These are phyloP conservation scores for Oasisia sp. DNA, from an alignment of 2,888 invertebrate genomes.

Conservation along the genomic window DNA sequence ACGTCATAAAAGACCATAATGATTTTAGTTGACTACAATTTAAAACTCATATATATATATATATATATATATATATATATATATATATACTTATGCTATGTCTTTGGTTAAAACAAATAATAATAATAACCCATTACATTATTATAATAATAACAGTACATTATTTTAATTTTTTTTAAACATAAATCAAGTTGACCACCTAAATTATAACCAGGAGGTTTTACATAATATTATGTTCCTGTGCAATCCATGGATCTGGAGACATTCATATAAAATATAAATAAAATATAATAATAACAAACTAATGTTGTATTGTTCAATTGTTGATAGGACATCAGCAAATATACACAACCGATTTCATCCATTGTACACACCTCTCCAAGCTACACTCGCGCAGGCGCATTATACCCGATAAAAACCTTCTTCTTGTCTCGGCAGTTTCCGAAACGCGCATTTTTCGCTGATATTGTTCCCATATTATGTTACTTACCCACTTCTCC, in stretches of 20 bases:
- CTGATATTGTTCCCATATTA: slow-evolving; percentile 14
- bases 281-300: background rate
- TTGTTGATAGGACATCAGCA: background rate
- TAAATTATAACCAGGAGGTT: too few relatives aligned
- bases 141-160: too few relatives aligned
- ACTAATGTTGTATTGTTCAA: background rate
- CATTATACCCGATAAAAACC: background rate
- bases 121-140: too few relatives aligned
- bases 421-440: background rate
- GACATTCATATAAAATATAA: background rate
- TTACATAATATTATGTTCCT: too few relatives aligned
- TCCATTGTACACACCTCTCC: background rate
- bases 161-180: too few relatives aligned
- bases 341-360: background rate
- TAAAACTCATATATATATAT: too few relatives aligned
- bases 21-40: background rate
- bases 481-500: slow-evolving; percentile 94
- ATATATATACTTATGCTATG: too few relatives aligned
- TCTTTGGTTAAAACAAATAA: background rate
- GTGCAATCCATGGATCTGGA: background rate
- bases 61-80: too few relatives aligned
- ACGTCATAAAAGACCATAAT: too few relatives aligned
- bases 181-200: too few relatives aligned
- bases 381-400: background rate
- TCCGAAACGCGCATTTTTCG: background rate